These are phyloP conservation scores for Aromia moschata DNA, from an alignment of 2,888 invertebrate genomes.

Conservation along the genomic window DNA sequence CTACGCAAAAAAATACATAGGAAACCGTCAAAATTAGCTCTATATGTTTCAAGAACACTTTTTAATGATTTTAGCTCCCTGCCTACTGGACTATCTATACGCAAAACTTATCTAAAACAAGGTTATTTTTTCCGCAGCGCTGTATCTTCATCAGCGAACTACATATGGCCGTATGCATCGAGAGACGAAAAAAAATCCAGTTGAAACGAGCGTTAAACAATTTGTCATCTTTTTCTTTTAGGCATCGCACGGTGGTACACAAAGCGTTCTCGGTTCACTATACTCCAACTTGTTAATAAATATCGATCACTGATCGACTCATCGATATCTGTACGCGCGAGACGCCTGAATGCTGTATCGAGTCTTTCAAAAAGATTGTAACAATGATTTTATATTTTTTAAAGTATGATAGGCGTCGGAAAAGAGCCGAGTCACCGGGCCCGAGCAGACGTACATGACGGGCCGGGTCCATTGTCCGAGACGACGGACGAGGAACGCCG, in stretches of 20 bases:
- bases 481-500: conserved; percentile 33
- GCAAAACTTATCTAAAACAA: too few relatives aligned
- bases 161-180: too few relatives aligned
- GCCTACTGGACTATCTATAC: too few relatives aligned
- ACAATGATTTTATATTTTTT: conserved; percentile 53
- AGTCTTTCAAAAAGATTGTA: conserved; percentile 54
- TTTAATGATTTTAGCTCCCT: too few relatives aligned
- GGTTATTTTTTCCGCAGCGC: too few relatives aligned
- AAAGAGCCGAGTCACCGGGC: conserved; percentile 48
- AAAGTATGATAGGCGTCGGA: conserved; percentile 51
- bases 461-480: conserved; percentile 46
- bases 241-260: conserved; percentile 12
- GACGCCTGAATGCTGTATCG: conserved; percentile 47
- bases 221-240: conserved; percentile 2
- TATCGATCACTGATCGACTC: conserved; percentile 38
- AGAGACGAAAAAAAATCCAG: too few relatives aligned
- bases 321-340: conserved; percentile 36
- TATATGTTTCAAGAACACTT: too few relatives aligned
- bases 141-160: too few relatives aligned
- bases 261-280: conserved; percentile 12
- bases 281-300: conserved; percentile 31
- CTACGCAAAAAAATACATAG: too few relatives aligned
- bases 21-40: too few relatives aligned
- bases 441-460: conserved; percentile 45
- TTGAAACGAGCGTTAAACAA: too few relatives aligned